Evolutionary conservation across 2,797 vertebrate genomes (phyloP), one percentile per base, ranked within the genome.

Genomic region (Acipenser transmontanus): DNA sequence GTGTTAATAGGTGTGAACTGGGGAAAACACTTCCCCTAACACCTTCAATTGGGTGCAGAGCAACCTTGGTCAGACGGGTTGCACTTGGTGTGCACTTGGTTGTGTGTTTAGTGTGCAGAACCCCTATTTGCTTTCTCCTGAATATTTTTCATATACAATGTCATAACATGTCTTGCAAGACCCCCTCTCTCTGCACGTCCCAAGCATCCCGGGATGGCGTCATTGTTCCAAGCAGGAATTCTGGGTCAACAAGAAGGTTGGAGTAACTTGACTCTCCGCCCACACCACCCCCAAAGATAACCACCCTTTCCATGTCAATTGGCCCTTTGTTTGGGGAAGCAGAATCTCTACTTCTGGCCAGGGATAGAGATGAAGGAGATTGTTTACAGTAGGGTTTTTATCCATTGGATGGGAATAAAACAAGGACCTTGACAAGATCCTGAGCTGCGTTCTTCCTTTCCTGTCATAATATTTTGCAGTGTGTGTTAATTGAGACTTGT

Each of bases 231-330:
- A 66, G n/a, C 34, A 70, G 66, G 73, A 76, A 76, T 83, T 75
- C 69, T 75, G 74, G 72, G 75, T 84, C 76, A 72, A 64, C 63
- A 50, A 59, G 60, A 72, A 69, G 68, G 65, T 68, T 57, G 72
- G 66, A 74, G 84, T 80, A 84, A 87, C 76, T 77, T 67, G 77
- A 86, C 71, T 79, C 79, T 67, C 71, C 68, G 72, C 66, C 69
- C 64, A 66, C 52, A 66, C 34, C 34, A 49, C 66, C 57, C 54
- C 71, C 63, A 14, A 60, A 34, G 34, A 80, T 34, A 34, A 34
- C 34, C 34, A 34, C 75, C 75, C 69, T 62, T 67, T 59, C 57
- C 59, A 59, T 64, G 66, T 86, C 79, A 85, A 87, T 85, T 69
- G 69, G 68, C 62, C 71, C 81, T 84, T 87, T 89, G 80, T 87